Evolutionary conservation across 1,140 invertebrate genomes (phyloP), one percentile per base, ranked within the genome.

Genomic region (Tribolium castaneum): DNA sequence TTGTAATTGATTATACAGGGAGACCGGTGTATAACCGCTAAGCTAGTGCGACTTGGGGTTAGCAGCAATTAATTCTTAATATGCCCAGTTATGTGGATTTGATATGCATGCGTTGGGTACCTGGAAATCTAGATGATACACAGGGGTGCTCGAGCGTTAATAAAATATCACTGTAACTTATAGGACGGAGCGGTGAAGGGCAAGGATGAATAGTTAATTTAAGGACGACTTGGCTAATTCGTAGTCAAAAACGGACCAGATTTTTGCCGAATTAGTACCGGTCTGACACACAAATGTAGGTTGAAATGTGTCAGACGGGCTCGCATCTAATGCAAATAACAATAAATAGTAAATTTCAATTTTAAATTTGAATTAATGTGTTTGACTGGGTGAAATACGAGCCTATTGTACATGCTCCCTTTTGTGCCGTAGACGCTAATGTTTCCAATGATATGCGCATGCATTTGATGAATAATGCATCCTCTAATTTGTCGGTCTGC

Each of bases 381-480:
- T 45, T 45, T 45, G 39, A 45, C 39, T 45, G 7, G 7, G 39
- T 45, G 39, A 45, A 45, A 45, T 45, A 45, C 39, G 39, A 45
- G 39, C 39, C 39, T 45, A 45, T 45, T 45, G 39, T 45, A 45
- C 39, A 45, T 45, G 39, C n/a, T 45, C 39, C 39, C 39, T 45
- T 45, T 45, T 45, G 39, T 45, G 39, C 7, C 39, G 39, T 45
- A 45, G 39, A 45, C 39, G 39, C 39, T 45, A 45, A 45, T 45
- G 39, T 45, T 45, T 45, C 9, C 25, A n/a, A 35, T 66, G 14
- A n/a, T 66, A 34, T 35, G 25, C 59, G 59, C 30, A 22, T 66
- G 59, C 59, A 66, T 34, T 34, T 13, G 30, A 66, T 66, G 30
- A 66, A 66, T 66, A 66, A 66, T 66, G 59, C 59, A 66, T 34